These are phyloP conservation scores for Sarotherodon lohbergeri DNA, from an alignment of 2,113 vertebrate species.

Conservation along the genomic window DNA sequence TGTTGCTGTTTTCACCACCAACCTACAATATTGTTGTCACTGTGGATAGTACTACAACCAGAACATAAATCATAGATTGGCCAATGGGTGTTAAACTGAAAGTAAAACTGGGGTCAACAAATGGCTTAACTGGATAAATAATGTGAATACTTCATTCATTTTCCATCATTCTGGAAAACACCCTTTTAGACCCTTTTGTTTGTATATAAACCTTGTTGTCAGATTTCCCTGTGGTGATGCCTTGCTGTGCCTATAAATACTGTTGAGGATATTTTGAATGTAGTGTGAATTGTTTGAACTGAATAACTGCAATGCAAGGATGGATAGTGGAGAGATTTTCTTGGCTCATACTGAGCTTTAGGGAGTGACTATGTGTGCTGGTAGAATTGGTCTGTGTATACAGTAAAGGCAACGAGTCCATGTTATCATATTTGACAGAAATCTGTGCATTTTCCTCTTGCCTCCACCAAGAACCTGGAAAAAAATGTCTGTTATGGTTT, in stretches of 20 bases:
- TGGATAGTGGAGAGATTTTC: background rate
- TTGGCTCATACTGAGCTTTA: background rate
- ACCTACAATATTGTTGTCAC: background rate
- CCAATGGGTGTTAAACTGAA: background rate
- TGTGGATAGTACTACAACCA: background rate
- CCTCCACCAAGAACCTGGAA: background rate
- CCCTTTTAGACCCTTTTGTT: fast-evolving
- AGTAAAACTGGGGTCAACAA: background rate
- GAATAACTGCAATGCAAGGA: background rate
- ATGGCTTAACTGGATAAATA: background rate
- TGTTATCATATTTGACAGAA: background rate
- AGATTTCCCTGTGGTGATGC: fast-evolving
- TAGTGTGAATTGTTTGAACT: background rate
- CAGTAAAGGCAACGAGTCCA: background rate
- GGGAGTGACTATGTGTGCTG: background rate
- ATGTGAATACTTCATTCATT: background rate
- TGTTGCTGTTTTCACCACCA: background rate
- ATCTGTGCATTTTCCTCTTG: background rate
- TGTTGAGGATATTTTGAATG: background rate
- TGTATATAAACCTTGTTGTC: background rate
- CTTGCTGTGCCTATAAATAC: background rate
- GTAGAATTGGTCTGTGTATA: background rate
- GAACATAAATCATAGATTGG: background rate
- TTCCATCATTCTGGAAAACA: background rate
- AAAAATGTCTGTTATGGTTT: background rate